Base-by-base conservation (phyloP, 2,888 invertebrate genomes). In the Macaria notata region DNA sequence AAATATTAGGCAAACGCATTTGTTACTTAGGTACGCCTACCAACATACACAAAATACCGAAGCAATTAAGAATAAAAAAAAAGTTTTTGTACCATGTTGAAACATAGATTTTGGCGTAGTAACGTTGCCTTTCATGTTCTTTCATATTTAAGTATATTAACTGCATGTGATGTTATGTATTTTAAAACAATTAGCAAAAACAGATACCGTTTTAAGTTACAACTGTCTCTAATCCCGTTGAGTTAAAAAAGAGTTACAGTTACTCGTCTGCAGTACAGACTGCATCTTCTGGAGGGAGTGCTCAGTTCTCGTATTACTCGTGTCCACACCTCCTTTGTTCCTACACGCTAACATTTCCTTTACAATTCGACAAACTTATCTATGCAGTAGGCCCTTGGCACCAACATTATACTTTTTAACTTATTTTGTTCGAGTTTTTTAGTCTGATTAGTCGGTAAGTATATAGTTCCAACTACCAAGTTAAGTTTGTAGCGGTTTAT, bases 251-350 rank as follows among this genome's bases (percentile, higher is more conserved):
- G 19, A 19, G 19, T 19, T 19, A 19, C 30, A 38, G 44, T 31
- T 43, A 45, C 39, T 19, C n/a, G 19, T 19, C 1, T 19, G 19
- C 19, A 19, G 19, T 19, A 19, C 19, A 19, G 19, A 19, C 19
- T 19, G 19, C 19, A 19, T 19, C 19, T 19, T 2, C 19, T 19
- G 19, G 19, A 19, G 19, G 19, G 19, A 44, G 19, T 29, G 4
- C 29, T 29, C 4, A 44, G 31, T 19, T 39, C 52, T 52, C 45
- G 46, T 8, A 46, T 46, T 39, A 44, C 50, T 43, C 50, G 44
- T 45, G 44, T 50, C 44, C 44, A 44, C 36, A n/a, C 50, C 44
- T 44, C 44, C 43, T 50, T 50, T 50, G 50, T 50, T 7, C 43
- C n/a, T 8, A 41, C 41, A n/a, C 41, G n/a, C 41, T 41, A 5